Percentiles rank a stretch among this genome's conserved stretches.
Evolutionary conservation across 2,113 vertebrate species (phyloP).

Genomic region (Lycaon pictus): DNA sequence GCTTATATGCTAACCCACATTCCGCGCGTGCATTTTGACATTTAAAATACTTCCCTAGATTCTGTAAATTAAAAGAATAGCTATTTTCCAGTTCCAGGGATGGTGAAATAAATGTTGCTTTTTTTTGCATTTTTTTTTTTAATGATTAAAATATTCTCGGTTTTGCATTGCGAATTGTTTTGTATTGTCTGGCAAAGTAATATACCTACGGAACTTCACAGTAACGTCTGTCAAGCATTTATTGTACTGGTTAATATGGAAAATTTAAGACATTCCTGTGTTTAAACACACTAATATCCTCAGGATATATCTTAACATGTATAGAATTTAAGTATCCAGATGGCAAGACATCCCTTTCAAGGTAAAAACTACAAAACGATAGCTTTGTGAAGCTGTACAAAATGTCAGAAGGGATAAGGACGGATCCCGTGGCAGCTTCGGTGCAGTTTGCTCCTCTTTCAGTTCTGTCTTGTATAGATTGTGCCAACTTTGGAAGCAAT

Average conservation of each 20-base stretch:
- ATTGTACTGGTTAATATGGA: constrained; percentile 8
- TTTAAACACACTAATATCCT: constrained; percentile 10
- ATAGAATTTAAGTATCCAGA: background rate
- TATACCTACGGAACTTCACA: background rate
- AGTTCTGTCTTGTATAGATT: constrained; percentile 38
- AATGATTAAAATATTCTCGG: constrained; percentile 55
- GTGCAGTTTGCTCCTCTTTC: background rate
- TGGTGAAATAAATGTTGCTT: constrained; percentile 49
- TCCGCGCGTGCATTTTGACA: constrained; percentile 71
- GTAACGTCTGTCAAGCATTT: constrained; percentile 11
- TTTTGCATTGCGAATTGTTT: constrained; percentile 66
- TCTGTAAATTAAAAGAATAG: constrained; percentile 64
- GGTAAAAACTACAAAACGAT: constrained; percentile 6
- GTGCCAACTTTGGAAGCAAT: constrained; percentile 73
- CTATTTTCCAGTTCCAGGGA: constrained; percentile 63
- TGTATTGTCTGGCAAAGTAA: constrained; percentile 34
- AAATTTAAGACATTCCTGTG: constrained; percentile 50
- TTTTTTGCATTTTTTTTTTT: background rate
- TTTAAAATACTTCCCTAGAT: constrained; percentile 56
- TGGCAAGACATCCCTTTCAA: background rate
- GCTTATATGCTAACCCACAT: constrained; percentile 62
- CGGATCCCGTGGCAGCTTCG: background rate
- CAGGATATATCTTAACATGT: background rate
- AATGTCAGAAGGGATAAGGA: background rate
- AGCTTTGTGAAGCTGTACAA: background rate